Conservation (phyloP, 2,888 invertebrate species). For the Thera britannica region DNA sequence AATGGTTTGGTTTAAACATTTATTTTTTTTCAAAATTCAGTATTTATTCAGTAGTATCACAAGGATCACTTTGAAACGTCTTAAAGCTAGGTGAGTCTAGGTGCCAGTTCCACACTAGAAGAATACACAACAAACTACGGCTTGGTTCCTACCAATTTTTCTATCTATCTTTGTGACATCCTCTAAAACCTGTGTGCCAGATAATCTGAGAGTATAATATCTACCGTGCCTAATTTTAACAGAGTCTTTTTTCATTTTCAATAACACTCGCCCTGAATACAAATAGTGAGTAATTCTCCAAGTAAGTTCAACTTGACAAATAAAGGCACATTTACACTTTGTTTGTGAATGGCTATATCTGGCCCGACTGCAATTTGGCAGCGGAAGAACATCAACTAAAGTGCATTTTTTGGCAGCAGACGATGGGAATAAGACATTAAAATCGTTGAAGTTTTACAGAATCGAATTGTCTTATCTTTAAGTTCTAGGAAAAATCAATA, state of each 20-base stretch:
- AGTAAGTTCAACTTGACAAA: background rate
- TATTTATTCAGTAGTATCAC: no score
- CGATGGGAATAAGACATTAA: background rate
- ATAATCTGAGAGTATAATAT: background rate
- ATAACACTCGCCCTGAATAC: background rate
- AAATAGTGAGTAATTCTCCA: background rate
- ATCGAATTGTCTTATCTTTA: background rate
- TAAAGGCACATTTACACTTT: slow-evolving; percentile 7
- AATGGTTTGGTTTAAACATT: no score
- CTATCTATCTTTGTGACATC: no score
- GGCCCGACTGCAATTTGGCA: slow-evolving; percentile 12
- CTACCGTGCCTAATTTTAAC: background rate
- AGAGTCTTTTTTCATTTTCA: background rate
- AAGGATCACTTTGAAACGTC: no score
- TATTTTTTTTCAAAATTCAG: no score
- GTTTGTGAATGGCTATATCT: slow-evolving; percentile 4
- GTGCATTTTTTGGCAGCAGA: slow-evolving; percentile 9
- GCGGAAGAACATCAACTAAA: background rate
- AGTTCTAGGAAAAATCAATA: background rate
- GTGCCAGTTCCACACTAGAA: no score
- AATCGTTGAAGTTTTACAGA: slow-evolving; percentile 1
- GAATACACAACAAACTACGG: no score
- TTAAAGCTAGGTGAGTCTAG: no score
- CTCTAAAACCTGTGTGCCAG: no score
- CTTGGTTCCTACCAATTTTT: no score